Evolutionary conservation across 2,888 invertebrate genomes (phyloP).

Genomic region (Zygogramma bicolorata): DNA sequence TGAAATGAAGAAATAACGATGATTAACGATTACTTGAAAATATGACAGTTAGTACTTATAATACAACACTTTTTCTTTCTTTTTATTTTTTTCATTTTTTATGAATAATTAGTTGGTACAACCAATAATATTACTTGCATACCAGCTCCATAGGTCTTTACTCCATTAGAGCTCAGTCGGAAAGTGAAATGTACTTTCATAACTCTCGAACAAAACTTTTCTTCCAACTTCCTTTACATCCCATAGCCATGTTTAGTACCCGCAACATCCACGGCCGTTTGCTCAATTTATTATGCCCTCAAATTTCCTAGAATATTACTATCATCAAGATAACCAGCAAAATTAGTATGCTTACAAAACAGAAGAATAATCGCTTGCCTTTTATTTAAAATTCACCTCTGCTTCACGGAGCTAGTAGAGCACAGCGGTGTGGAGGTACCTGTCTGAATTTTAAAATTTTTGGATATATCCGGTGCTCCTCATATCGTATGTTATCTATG

Average conservation of each 20-base stretch:
- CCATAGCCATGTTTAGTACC: background rate
- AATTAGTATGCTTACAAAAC: slow-evolving; percentile 54
- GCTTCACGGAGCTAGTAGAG: slow-evolving; percentile 43
- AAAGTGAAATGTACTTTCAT: too few relatives aligned
- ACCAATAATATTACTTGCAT: too few relatives aligned
- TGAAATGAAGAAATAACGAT: too few relatives aligned
- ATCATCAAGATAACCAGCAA: slow-evolving; percentile 46
- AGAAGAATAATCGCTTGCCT: slow-evolving; percentile 52
- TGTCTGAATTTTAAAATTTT: slow-evolving; percentile 48
- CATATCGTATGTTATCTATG: slow-evolving; percentile 32
- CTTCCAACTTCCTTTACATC: background rate
- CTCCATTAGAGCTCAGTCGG: too few relatives aligned
- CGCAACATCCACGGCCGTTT: background rate
- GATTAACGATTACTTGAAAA: too few relatives aligned
- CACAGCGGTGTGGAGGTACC: slow-evolving; percentile 46
- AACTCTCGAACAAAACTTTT: background rate
- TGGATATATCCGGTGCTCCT: slow-evolving; percentile 16
- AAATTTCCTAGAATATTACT: slow-evolving; percentile 44
- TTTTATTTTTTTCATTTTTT: too few relatives aligned
- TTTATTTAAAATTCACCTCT: slow-evolving; percentile 54
- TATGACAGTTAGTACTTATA: too few relatives aligned
- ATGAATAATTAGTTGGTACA: too few relatives aligned
- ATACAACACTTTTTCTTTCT: too few relatives aligned
- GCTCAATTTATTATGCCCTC: slow-evolving; percentile 14
- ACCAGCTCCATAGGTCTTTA: too few relatives aligned